A percentile compares a stretch with the other conserved stretches of the same genome.
phyloP scores from a whole-genome alignment of 2,797 vertebrate genomes.

The Selene dorsalis region DNA sequence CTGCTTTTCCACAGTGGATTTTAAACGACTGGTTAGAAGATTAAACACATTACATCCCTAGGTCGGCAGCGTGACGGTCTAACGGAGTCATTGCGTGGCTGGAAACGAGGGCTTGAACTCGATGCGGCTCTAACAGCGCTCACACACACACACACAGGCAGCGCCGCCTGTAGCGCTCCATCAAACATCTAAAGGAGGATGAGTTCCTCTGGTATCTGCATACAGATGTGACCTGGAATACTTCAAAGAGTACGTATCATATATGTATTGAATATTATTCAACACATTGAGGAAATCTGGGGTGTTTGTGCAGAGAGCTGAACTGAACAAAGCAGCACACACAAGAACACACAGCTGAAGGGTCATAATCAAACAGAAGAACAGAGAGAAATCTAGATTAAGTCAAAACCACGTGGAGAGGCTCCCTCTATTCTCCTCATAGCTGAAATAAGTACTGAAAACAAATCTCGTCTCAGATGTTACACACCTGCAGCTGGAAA shows the following conservation, averaged over 20 bases:
- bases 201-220: background rate
- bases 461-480: background rate
- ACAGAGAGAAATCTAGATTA: background rate
- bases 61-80: background rate
- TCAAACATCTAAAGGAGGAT: slow-evolving; percentile 1
- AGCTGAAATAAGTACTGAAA: background rate
- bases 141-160: background rate
- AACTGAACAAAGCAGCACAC: background rate
- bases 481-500: background rate
- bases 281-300: background rate
- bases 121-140: background rate
- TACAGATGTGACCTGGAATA: slow-evolving; percentile 8
- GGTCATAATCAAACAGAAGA: background rate
- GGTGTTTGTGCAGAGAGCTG: background rate
- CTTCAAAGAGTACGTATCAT: slow-evolving; percentile 2
- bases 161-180: background rate
- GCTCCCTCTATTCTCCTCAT: background rate
- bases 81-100: background rate
- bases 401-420: background rate
- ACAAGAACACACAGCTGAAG: background rate
- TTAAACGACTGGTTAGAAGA: background rate
- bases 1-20: background rate
- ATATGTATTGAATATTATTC: too few relatives aligned
- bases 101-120: background rate
- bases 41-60: background rate